These are phyloP conservation scores for Medauroidea extradentata DNA, from an alignment of 1,140 invertebrate species.

Conservation along the genomic window DNA sequence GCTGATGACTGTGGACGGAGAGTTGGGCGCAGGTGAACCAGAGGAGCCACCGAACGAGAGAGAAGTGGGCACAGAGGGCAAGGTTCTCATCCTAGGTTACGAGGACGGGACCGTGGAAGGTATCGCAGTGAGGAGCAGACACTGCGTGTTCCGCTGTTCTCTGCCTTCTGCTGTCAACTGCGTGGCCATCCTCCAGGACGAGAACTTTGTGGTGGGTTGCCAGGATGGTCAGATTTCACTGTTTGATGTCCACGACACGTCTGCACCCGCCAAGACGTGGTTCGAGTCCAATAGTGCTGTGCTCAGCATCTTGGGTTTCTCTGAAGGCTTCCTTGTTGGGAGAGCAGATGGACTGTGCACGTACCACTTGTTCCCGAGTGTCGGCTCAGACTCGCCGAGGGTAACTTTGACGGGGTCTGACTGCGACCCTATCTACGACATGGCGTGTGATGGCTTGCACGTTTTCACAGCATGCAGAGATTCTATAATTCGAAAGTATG, in stretches of 20 bases:
- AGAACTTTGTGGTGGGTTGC: conserved; percentile 45
- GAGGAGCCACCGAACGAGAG: conserved; percentile 39
- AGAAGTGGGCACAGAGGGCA: conserved; percentile 61
- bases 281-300: conserved; percentile 48
- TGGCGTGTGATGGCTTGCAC: conserved; percentile 49
- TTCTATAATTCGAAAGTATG: conserved; percentile 53
- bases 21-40: conserved; percentile 37
- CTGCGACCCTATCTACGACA: conserved; percentile 59
- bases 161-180: conserved; percentile 50
- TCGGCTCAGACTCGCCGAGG: conserved; percentile 38
- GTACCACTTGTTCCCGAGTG: conserved; percentile 39
- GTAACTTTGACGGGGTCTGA: conserved; percentile 62
- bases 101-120: conserved; percentile 57
- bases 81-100: conserved; percentile 57
- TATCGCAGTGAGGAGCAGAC: conserved; percentile 52
- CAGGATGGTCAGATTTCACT: conserved; percentile 47
- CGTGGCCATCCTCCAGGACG: conserved; percentile 41
- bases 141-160: conserved; percentile 42
- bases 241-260: conserved; percentile 11
- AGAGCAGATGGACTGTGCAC: conserved; percentile 58
- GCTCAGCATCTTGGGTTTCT: conserved; percentile 37
- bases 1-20: conserved; percentile 25
- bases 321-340: conserved; percentile 45
- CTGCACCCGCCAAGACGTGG: conserved; percentile 33
- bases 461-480: conserved; percentile 55